Conservation (phyloP, 2,113 vertebrate species). For the Corythoichthys haematopterus region DNA sequence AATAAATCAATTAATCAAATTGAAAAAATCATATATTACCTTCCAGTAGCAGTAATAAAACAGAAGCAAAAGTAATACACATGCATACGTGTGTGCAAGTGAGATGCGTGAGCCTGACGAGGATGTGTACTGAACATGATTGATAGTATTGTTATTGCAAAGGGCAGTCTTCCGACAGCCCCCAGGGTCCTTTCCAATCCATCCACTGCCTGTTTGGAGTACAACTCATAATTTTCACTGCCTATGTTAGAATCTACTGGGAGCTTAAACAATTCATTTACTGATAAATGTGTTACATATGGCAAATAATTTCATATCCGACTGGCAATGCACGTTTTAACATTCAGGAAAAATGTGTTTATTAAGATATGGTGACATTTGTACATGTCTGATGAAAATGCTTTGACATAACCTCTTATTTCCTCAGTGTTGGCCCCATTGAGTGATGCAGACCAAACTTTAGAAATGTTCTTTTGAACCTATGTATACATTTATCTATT, state of each 20-base stretch:
- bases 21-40: no score
- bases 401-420: no score
- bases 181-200: slow-evolving; percentile 71
- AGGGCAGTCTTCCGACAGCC: slow-evolving; percentile 76
- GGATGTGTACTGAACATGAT: slow-evolving; percentile 70
- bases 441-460: no score
- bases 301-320: slow-evolving; percentile 39
- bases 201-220: slow-evolving; percentile 73
- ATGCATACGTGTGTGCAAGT: slow-evolving; percentile 25
- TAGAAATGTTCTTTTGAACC: no score
- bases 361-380: neutral
- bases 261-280: slow-evolving; percentile 76
- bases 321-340: slow-evolving; percentile 28
- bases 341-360: neutral
- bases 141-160: slow-evolving; percentile 82
- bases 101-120: slow-evolving; percentile 53
- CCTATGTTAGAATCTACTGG: slow-evolving; percentile 58
- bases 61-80: slow-evolving; percentile 35
- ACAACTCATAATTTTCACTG: slow-evolving; percentile 74
- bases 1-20: no score
- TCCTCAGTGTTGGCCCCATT: no score
- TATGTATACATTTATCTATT: no score
- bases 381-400: no score
- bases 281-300: slow-evolving; percentile 70
- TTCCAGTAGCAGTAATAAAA: no score